Evolutionary conservation across 2,888 invertebrate genomes (phyloP), one percentile per base, ranked within the genome.

Genomic region (Pseudococcus longispinus): DNA sequence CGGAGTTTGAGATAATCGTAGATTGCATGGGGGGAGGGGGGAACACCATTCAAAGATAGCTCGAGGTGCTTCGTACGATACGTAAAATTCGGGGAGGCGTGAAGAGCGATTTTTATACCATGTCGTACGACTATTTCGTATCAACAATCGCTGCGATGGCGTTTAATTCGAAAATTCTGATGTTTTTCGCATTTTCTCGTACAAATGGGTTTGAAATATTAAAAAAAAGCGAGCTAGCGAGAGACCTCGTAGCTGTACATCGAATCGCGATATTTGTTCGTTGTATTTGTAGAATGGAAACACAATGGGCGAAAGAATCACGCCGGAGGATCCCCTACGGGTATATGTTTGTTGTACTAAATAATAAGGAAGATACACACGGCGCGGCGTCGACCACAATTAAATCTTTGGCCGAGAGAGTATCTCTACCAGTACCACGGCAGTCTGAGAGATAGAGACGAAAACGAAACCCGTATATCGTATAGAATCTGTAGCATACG

Each of bases 321-420:
- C 20, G 20, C 60, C 23, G 11, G 20, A 23, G 60, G 60, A 70
- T 70, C 70, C 29, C 70, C 70, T 70, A 13, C 18, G 70, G 70
- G 70, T 70, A 29, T 29, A 70, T 32, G 29, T 70, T 70, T 70
- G 70, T 70, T 29, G 70, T 70, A 29, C 70, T 70, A 29, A 70
- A 70, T 70, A 70, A 70, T 70, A 70, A 70, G 29, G 15, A 70
- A 26, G 15, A 32, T 29, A 26, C 15, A 70, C 70, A 18, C 32
- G 37, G 37, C 8, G 37, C 0, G 0, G 60, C 60, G 60, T 60
- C 70, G 70, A 70, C 70, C 70, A 29, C 70, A 70, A 70, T 70
- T 70, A 70, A 65, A 65, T 26, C 65, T 51, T 65, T 26, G 65
- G 65, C 23, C 4, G 26, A 20, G 55, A 55, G 23, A 23, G 51